phyloP scores from a whole-genome alignment of 2,888 invertebrate species.

The Ashinkailepas kermadecensis region DNA sequence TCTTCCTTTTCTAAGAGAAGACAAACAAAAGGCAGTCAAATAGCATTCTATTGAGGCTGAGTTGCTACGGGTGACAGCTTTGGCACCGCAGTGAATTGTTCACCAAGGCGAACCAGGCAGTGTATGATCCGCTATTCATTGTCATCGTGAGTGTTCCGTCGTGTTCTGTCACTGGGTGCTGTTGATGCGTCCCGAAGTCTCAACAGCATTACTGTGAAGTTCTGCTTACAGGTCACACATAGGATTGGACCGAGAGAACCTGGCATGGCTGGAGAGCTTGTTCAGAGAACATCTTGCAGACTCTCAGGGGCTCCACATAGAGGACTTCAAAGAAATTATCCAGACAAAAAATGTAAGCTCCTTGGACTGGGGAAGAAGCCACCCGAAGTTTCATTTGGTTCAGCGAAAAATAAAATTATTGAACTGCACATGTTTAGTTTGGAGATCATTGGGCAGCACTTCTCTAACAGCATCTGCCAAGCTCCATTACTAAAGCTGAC shows the following conservation, averaged over 20 bases:
- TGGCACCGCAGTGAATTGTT: no score
- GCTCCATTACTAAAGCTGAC: background rate
- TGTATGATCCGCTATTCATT: no score
- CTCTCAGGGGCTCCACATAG: constrained; percentile 69
- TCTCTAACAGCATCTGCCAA: background rate
- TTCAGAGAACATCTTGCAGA: constrained; percentile 79
- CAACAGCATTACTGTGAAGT: no score
- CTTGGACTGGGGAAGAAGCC: no score
- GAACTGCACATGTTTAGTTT: background rate
- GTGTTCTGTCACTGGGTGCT: no score
- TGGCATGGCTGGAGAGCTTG: constrained; percentile 71
- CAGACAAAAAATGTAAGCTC: constrained; percentile 75
- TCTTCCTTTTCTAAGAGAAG: no score
- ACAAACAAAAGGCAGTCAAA: no score
- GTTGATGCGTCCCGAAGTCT: no score
- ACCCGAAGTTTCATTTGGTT: constrained; percentile 14
- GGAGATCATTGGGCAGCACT: background rate
- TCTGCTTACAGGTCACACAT: constrained; percentile 56
- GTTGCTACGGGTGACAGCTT: no score
- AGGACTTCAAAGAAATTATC: constrained; percentile 84
- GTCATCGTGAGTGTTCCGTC: no score
- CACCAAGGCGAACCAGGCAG: no score
- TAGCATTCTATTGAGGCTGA: no score
- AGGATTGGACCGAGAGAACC: constrained; percentile 72
- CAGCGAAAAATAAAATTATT: background rate